These are phyloP conservation scores for Amniataba percoides DNA, from an alignment of 2,797 vertebrate species.

Conservation along the genomic window DNA sequence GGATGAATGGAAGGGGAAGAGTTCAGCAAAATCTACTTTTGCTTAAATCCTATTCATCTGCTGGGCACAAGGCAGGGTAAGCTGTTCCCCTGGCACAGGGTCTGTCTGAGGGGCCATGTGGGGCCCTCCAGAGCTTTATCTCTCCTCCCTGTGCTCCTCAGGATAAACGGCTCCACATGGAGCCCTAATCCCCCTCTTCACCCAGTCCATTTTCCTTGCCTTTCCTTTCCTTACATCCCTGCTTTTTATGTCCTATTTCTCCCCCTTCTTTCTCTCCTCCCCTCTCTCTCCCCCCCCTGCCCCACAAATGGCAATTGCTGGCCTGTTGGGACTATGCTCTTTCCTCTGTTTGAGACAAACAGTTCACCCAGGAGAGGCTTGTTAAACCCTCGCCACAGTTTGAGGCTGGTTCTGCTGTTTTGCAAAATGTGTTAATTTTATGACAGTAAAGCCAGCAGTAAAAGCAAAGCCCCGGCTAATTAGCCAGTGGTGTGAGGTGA, in stretches of 20 bases:
- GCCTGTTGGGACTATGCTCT: slow-evolving; percentile 67
- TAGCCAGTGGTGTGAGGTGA: slow-evolving; percentile 80
- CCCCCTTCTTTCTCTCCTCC: slow-evolving; percentile 3
- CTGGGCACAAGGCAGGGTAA: slow-evolving; percentile 83
- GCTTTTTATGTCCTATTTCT: slow-evolving; percentile 36
- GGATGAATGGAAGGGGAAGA: slow-evolving; percentile 79
- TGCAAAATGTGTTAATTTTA: slow-evolving; percentile 86
- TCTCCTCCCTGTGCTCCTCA: slow-evolving; percentile 81
- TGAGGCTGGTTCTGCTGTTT: slow-evolving; percentile 74
- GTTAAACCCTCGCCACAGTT: slow-evolving; percentile 78
- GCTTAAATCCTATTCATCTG: slow-evolving; percentile 85
- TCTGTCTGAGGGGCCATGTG: slow-evolving; percentile 78
- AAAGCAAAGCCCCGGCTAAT: slow-evolving; percentile 83
- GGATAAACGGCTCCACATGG: slow-evolving; percentile 86
- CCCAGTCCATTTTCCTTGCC: slow-evolving; percentile 56
- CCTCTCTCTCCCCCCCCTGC: slow-evolving; percentile 10
- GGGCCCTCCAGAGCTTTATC: slow-evolving; percentile 83
- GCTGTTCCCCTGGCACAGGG: slow-evolving; percentile 83
- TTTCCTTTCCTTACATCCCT: slow-evolving; percentile 48
- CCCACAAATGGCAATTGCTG: slow-evolving; percentile 62
- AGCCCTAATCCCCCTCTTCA: slow-evolving; percentile 82
- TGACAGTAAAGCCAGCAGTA: slow-evolving; percentile 78
- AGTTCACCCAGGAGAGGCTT: slow-evolving; percentile 77
- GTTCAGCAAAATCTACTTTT: slow-evolving; percentile 83
- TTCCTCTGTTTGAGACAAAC: slow-evolving; percentile 68